Evolutionary conservation across 2,797 vertebrate genomes (phyloP).

Genomic region (Bradypodion ventrale): DNA sequence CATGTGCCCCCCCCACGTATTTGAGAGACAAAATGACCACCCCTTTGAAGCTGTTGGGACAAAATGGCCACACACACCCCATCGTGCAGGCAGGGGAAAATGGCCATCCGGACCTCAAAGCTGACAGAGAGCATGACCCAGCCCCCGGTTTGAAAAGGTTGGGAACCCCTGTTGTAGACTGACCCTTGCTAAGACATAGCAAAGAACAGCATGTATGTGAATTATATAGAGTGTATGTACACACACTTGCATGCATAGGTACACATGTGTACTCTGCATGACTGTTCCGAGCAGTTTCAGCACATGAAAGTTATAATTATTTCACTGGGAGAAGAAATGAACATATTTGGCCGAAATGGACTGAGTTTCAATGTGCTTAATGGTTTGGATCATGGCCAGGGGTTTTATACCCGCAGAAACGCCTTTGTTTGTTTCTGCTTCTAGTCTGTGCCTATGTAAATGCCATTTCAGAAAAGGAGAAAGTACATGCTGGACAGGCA

Average conservation of each 20-base stretch:
- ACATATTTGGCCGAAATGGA: not conserved
- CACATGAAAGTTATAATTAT: not conserved
- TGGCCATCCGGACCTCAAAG: too few species aligned
- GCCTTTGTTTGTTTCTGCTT: slow-evolving; percentile 28
- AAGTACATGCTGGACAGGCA: slow-evolving; percentile 59
- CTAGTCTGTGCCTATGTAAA: slow-evolving; percentile 20
- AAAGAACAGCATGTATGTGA: not conserved
- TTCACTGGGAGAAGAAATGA: not conserved
- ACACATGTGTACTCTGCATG: not conserved
- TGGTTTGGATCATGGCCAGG: not conserved
- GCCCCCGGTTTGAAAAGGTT: too few species aligned
- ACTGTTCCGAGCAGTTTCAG: not conserved
- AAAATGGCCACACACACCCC: too few species aligned
- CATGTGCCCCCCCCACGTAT: too few species aligned
- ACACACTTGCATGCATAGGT: not conserved
- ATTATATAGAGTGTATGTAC: not conserved
- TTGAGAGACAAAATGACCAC: too few species aligned
- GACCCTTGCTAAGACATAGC: too few species aligned
- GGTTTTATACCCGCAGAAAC: slow-evolving; percentile 36
- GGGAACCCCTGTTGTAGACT: not conserved
- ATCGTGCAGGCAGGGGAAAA: too few species aligned
- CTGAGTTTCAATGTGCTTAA: not conserved
- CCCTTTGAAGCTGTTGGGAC: too few species aligned
- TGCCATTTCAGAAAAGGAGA: slow-evolving; percentile 50
- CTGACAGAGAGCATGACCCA: too few species aligned